Percentiles rank a stretch among this genome's conserved stretches.
Conservation (phyloP, 2,113 vertebrate genomes). For the Takifugu bimaculatus region DNA sequence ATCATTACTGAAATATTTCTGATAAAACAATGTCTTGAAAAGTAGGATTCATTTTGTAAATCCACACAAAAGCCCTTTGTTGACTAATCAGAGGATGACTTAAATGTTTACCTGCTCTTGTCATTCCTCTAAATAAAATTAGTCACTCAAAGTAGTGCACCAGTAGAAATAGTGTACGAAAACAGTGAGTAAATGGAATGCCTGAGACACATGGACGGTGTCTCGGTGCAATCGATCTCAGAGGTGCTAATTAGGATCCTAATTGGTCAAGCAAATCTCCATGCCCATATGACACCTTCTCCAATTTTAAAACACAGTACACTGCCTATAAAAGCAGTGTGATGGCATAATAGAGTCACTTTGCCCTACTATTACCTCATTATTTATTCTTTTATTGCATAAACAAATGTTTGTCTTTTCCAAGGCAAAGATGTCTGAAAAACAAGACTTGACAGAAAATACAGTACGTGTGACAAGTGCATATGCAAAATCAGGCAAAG, state of each 20-base stretch:
- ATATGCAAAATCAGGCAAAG: conserved; percentile 36
- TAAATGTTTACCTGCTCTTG: not conserved
- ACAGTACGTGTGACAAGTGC: conserved; percentile 16
- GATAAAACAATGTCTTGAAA: not conserved
- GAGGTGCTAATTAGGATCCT: not conserved
- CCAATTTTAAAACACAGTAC: conserved; percentile 2
- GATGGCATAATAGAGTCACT: conserved; percentile 11
- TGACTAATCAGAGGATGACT: not conserved
- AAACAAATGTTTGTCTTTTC: no score
- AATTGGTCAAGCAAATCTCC: not conserved
- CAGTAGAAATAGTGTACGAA: no score
- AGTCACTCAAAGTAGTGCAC: no score
- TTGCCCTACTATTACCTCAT: no score
- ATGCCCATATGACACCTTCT: conserved; percentile 1
- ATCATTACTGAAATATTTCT: not conserved
- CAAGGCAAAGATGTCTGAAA: no score
- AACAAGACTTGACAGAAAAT: not conserved
- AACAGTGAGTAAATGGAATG: no score
- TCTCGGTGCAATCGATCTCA: conserved; percentile 36
- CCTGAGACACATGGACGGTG: not conserved
- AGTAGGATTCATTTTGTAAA: not conserved
- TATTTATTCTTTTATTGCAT: no score
- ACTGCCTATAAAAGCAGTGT: conserved; percentile 5
- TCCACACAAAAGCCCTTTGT: not conserved
- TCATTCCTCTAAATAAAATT: no score